Percentiles rank a stretch among this genome's conserved stretches.
Conservation (phyloP, 2,888 invertebrate genomes). For the Synergus gifuensis region DNA sequence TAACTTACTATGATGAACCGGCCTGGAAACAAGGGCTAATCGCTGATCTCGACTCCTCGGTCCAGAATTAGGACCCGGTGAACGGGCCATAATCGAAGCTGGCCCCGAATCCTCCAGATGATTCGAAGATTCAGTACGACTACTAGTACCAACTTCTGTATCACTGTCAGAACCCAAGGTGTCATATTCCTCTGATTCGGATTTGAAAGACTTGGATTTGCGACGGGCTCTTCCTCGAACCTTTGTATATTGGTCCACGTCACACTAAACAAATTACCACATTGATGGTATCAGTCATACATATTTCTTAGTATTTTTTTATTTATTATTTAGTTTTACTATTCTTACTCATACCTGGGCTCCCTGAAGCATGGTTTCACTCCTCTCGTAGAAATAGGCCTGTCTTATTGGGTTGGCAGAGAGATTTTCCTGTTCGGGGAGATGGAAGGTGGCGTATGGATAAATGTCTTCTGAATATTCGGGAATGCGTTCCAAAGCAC, state of each 20-base stretch:
- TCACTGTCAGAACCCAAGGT: slow-evolving; percentile 81
- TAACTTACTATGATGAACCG: slow-evolving; percentile 82
- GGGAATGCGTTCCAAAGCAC: slow-evolving; percentile 80
- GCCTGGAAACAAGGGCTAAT: slow-evolving; percentile 79
- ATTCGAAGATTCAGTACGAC: slow-evolving; percentile 78
- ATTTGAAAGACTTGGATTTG: slow-evolving; percentile 79
- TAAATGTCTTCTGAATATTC: slow-evolving; percentile 83
- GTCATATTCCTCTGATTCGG: slow-evolving; percentile 81
- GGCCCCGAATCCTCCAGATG: slow-evolving; percentile 78
- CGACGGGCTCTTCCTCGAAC: slow-evolving; percentile 76
- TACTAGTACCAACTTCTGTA: slow-evolving; percentile 78
- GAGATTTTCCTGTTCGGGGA: slow-evolving; percentile 80
- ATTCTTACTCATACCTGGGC: slow-evolving; percentile 66
- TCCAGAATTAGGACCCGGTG: slow-evolving; percentile 76
- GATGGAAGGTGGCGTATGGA: slow-evolving; percentile 82
- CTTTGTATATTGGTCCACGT: slow-evolving; percentile 74
- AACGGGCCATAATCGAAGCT: slow-evolving; percentile 70
- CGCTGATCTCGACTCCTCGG: slow-evolving; percentile 77
- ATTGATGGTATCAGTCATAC: neutral
- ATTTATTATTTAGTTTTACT: neutral
- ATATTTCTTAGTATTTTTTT: too few species aligned
- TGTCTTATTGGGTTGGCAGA: slow-evolving; percentile 78
- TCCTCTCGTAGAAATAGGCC: slow-evolving; percentile 75
- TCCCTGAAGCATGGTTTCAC: slow-evolving; percentile 74
- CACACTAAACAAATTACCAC: slow-evolving; percentile 65